Base-by-base conservation (phyloP, 2,888 invertebrate species). In the Odontocolon sp. region DNA sequence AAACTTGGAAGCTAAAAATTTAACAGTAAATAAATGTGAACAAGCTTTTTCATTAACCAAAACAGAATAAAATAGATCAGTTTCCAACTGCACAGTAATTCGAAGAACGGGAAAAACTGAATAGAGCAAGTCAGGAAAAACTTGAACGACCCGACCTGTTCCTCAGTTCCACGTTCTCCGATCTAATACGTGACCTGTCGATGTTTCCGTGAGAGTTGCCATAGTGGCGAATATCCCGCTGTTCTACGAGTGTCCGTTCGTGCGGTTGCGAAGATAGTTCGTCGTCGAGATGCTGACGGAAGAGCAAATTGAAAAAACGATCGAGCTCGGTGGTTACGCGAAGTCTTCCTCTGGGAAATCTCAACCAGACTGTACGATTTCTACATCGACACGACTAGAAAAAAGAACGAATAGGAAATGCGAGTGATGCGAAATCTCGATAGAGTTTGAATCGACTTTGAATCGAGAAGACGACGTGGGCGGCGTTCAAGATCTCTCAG, bases 131-230 rank as follows among this genome's bases (percentile, higher is more conserved):
- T 11, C 16, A 31, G 54, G 16, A 38, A 38, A 28, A 45, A 40
- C 8, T 28, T 18, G 56, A 63, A 54, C 31, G 28, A 40, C 2
- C 42, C 33, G 16, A 56, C 33, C 42, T 26, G 33, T 72, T 57
- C 28, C 47, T 38, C 54, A 33, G 42, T 45, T 64, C 47, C 21
- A 50, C 63, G 64, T 57, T 57, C 47, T 38, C 47, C 57, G 71
- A 50, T 72, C 64, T 56, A 64, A 59, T 47, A 47, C 56, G 57
- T 64, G 71, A 72, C 57, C 45, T 18, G 45, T 2, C 9, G 64
- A 64, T 23, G 64, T 57, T 66, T 64, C 63, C 71, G 56, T 47
- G 71, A 71, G 56, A 56, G 33, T 70, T 8, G 45, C 54, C 16
- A 26, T 8, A 18, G 54, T 11, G 45, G 18, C n/a, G n/a, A n/a